Percentiles rank a stretch among this genome's conserved stretches.
phyloP scores from a whole-genome alignment of 2,113 vertebrate species.

The Morone saxatilis region DNA sequence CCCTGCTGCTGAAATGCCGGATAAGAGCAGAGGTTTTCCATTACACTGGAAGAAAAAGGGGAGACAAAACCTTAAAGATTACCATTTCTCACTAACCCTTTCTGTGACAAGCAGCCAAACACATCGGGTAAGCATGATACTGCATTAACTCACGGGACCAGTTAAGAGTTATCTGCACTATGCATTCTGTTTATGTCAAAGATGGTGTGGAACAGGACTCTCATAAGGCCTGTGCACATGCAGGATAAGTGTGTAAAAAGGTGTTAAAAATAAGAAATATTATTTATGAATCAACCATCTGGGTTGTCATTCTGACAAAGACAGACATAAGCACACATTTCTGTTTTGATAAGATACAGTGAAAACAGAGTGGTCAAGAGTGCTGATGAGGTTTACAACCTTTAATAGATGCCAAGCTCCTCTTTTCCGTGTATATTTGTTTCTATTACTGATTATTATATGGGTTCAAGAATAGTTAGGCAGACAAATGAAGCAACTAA shows the following conservation, averaged over 20 bases:
- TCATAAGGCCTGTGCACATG: not conserved
- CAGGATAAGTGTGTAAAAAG: conserved; percentile 12
- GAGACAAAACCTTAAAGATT: not conserved
- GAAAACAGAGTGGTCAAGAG: not conserved
- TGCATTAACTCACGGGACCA: conserved; percentile 7
- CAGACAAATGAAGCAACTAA: not conserved
- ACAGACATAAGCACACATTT: not conserved
- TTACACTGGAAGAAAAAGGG: conserved; percentile 4
- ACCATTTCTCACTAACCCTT: not conserved
- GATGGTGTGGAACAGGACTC: not conserved
- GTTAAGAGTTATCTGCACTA: conserved; percentile 4
- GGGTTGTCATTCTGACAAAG: not conserved
- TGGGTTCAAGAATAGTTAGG: not conserved
- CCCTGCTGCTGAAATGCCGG: not conserved
- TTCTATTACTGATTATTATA: not conserved
- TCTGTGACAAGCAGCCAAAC: not conserved
- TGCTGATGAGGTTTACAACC: not conserved
- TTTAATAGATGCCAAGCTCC: not conserved
- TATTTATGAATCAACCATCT: conserved; percentile 1
- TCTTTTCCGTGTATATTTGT: not conserved
- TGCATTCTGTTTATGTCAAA: conserved; percentile 11
- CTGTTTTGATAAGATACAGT: conserved; percentile 5
- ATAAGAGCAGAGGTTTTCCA: not conserved
- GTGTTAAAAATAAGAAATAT: not conserved
- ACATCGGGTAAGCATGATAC: conserved; percentile 6